These are phyloP conservation scores for Lissonota sp. DNA, from an alignment of 2,888 invertebrate genomes.

Conservation along the genomic window DNA sequence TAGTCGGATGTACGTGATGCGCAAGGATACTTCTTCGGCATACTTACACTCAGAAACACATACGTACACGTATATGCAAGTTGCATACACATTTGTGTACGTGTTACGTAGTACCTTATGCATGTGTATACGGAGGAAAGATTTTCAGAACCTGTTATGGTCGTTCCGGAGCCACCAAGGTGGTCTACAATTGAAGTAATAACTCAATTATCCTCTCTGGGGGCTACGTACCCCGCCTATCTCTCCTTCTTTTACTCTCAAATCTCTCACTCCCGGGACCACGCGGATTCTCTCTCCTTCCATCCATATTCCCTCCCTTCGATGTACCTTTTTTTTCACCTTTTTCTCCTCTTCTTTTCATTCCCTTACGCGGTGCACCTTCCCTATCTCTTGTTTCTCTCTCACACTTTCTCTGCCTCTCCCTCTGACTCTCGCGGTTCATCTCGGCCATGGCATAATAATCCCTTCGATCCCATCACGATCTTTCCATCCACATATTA, in stretches of 20 bases:
- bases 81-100: background rate
- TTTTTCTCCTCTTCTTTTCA: constrained; percentile 33
- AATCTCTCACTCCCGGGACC: constrained; percentile 81
- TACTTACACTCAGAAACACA: constrained; percentile 26
- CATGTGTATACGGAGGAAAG: constrained; percentile 74
- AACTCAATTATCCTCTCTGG: constrained; percentile 84
- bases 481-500: constrained; percentile 80
- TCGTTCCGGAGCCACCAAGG: constrained; percentile 83
- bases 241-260: constrained; percentile 82
- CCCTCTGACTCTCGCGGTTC: constrained; percentile 36
- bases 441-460: constrained; percentile 73
- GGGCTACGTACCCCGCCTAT: constrained; percentile 81
- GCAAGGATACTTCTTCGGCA: constrained; percentile 53
- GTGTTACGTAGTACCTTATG: constrained; percentile 11
- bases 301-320: constrained; percentile 54
- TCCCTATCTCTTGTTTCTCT: constrained; percentile 26
- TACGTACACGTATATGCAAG: background rate
- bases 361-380: constrained; percentile 41
- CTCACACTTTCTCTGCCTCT: constrained; percentile 49
- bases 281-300: constrained; percentile 65
- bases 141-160: constrained; percentile 83
- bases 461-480: constrained; percentile 81
- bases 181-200: constrained; percentile 84
- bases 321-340: constrained; percentile 14
- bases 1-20: constrained; percentile 60